Evolutionary conservation across 2,113 vertebrate genomes (phyloP), one percentile per base, ranked within the genome.

Genomic region (Sitta europaea): DNA sequence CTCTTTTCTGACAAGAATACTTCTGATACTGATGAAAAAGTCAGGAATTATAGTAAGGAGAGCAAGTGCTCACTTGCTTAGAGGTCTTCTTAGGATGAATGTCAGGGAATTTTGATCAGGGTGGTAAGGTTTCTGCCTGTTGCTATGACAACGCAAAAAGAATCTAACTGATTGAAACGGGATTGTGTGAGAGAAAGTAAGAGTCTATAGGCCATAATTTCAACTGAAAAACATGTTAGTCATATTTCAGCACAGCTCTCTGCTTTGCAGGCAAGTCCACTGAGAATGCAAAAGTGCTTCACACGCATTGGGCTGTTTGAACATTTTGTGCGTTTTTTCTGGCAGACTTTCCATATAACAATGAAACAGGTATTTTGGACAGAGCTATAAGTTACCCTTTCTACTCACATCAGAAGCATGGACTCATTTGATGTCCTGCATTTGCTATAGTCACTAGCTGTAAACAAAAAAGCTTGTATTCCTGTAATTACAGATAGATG

Each of bases 131-230:
- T 68, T 90, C 75, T 83, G n/a, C 23, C 71, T 2, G 38, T 92
- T 92, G 66, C 91, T 90, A 91, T 58, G 86, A 58, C 54, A 95
- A 91, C 91, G 54, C 3, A 68, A 86, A 83, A 91, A 76, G 75
- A 83, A 83, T 80, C 75, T 45, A 81, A 59, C 29, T 2, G 17
- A 73, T 51, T 1, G 5, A 90, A 92, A 86, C 38, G 57, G 33
- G 20, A 42, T 36, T 68, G 28, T 91, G 40, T 18, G 24, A 86
- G 24, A 65, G 71, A 68, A 79, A 16, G 25, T 29, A 54, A 50
- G 61, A 68, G 36, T 72, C 63, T 62, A 18, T 14, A 73, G 67
- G 45, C 36, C 75, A 33, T 40, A 40, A 53, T 86, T 90, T 88
- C 31, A n/a, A 38, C 43, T 36, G n/a, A 61, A 82, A 88, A 79